A percentile compares a stretch with the other conserved stretches of the same genome.
phyloP scores from a whole-genome alignment of 1,140 invertebrate genomes.

The Drosophila carrolli region DNA sequence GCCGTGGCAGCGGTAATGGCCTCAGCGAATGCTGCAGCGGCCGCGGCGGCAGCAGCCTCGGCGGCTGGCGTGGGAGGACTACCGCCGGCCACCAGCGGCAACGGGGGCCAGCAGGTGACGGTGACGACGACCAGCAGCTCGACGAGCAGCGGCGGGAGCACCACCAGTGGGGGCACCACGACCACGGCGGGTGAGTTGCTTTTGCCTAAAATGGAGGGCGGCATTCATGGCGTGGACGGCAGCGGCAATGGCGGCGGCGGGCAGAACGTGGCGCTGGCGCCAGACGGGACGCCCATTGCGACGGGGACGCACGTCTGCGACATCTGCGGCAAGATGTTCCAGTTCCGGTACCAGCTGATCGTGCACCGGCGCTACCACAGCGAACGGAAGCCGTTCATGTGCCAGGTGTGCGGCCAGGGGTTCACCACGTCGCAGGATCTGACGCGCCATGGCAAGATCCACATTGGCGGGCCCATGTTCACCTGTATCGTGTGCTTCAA shows the following conservation, averaged over 20 bases:
- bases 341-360: constrained; percentile 93
- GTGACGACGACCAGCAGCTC: constrained; percentile 51
- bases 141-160: constrained; percentile 39
- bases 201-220: constrained; percentile 86
- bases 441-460: constrained; percentile 92
- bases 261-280: constrained; percentile 85
- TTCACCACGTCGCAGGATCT: constrained; percentile 91
- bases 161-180: constrained; percentile 53
- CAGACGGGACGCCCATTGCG: constrained; percentile 85
- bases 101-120: constrained; percentile 40
- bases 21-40: constrained; percentile 70
- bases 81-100: constrained; percentile 47
- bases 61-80: constrained; percentile 36
- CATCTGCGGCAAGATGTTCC: constrained; percentile 93
- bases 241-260: constrained; percentile 76
- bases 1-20: constrained; percentile 77
- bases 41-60: constrained; percentile 64
- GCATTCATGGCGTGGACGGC: constrained; percentile 84
- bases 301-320: constrained; percentile 91
- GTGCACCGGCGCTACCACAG: constrained; percentile 92
- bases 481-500: constrained; percentile 90
- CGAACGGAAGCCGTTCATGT: constrained; percentile 93
- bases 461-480: constrained; percentile 90
- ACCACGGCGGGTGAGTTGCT: constrained; percentile 79
- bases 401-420: constrained; percentile 93